Evolutionary conservation across 2,113 vertebrate species (phyloP).

Genomic region (Nesogale talazaci): DNA sequence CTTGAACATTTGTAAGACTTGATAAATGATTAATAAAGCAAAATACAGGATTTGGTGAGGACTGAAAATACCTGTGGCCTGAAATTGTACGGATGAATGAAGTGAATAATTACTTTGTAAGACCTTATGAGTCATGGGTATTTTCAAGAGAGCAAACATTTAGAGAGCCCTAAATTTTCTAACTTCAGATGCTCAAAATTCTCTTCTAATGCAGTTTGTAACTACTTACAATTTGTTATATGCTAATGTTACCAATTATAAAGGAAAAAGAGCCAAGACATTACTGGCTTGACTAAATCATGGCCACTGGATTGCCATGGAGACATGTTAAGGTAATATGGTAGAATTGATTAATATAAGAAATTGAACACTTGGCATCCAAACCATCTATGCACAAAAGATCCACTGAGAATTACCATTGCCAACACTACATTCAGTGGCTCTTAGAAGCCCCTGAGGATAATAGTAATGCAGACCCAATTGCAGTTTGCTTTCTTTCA

Average conservation of each 20-base stretch:
- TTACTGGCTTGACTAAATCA: neutral
- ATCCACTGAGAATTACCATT: neutral
- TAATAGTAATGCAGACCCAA: neutral
- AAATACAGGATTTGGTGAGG: neutral
- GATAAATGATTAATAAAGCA: neutral
- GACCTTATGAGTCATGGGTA: neutral
- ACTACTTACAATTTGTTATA: neutral
- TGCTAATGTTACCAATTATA: neutral
- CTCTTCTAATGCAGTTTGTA: neutral
- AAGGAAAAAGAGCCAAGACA: neutral
- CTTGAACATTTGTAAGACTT: neutral
- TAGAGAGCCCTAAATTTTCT: neutral
- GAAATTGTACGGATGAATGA: conserved; percentile 15
- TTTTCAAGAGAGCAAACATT: neutral
- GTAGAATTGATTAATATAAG: neutral
- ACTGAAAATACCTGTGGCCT: conserved; percentile 7
- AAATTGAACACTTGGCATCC: neutral
- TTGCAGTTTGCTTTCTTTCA: neutral
- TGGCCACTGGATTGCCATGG: neutral
- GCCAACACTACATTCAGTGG: neutral
- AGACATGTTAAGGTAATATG: neutral
- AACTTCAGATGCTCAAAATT: neutral
- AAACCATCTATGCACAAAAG: neutral
- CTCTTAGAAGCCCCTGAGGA: neutral
- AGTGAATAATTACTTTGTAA: conserved; percentile 34